Evolutionary conservation across 2,113 vertebrate genomes (phyloP).

Genomic region (Aptenodytes patagonicus): DNA sequence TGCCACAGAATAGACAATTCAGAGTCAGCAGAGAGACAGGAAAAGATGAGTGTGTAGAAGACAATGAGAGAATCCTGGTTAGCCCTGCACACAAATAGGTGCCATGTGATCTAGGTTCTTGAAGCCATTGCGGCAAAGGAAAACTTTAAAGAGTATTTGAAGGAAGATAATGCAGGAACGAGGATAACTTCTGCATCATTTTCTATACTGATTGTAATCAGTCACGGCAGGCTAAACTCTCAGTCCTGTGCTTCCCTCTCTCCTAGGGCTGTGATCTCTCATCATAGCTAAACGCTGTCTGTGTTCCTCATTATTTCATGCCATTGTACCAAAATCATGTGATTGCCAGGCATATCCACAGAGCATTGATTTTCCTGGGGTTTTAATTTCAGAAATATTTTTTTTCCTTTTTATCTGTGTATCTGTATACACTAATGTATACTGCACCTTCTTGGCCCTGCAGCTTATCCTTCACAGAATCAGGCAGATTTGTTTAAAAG

Average conservation of each 20-base stretch:
- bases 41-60: neutral
- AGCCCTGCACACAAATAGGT: neutral
- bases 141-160: neutral
- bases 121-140: neutral
- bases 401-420: neutral
- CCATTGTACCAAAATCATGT: neutral
- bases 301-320: neutral
- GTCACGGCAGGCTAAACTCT: neutral
- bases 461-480: neutral
- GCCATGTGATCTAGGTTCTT: neutral
- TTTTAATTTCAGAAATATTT: neutral
- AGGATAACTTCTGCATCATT: neutral
- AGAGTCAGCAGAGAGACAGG: neutral
- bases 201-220: neutral
- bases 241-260: neutral
- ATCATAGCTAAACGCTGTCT: neutral
- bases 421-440: neutral
- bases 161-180: neutral
- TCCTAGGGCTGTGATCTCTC: neutral
- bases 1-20: fast-evolving
- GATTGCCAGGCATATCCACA: neutral
- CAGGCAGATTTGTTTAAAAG: neutral
- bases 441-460: neutral
- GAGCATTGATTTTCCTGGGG: neutral
- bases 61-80: neutral